Conservation (phyloP, 1,140 invertebrate species). For the Habropoda laboriosa region DNA sequence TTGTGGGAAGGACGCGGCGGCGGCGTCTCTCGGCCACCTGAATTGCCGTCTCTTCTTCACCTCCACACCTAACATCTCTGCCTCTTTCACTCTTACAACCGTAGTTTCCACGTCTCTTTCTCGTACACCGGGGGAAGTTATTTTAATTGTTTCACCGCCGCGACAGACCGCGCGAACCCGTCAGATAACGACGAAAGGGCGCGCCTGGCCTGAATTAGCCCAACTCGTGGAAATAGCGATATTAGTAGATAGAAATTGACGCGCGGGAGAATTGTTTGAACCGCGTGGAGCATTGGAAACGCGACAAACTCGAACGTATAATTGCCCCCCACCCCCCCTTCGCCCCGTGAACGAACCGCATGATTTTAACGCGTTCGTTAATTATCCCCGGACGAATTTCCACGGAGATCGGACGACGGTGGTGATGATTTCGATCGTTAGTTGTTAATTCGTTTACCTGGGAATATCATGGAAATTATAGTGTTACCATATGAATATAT, state of each 20-base stretch:
- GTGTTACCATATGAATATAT: too few species aligned
- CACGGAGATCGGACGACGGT: background rate
- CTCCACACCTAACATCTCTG: too few species aligned
- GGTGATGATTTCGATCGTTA: too few species aligned
- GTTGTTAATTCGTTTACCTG: too few species aligned
- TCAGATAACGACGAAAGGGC: background rate
- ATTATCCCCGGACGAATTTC: background rate
- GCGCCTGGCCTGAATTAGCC: background rate
- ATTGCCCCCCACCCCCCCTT: too few species aligned
- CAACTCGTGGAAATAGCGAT: background rate
- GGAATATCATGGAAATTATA: too few species aligned
- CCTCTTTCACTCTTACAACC: too few species aligned
- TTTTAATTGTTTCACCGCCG: conserved; percentile 26
- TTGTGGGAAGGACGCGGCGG: conserved; percentile 50
- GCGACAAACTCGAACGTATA: background rate
- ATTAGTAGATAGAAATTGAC: background rate
- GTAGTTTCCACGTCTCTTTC: too few species aligned
- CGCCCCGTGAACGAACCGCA: background rate
- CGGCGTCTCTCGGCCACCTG: too few species aligned
- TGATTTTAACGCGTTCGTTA: background rate
- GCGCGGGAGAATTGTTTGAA: background rate
- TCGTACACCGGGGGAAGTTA: too few species aligned
- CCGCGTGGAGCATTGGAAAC: background rate
- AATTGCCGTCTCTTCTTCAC: conserved; percentile 6
- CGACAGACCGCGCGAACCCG: background rate